A percentile compares a stretch with the other conserved stretches of the same genome.
These are phyloP conservation scores for Kuschelorhynchus macadamiae DNA, from an alignment of 2,888 invertebrate genomes.

Conservation along the genomic window DNA sequence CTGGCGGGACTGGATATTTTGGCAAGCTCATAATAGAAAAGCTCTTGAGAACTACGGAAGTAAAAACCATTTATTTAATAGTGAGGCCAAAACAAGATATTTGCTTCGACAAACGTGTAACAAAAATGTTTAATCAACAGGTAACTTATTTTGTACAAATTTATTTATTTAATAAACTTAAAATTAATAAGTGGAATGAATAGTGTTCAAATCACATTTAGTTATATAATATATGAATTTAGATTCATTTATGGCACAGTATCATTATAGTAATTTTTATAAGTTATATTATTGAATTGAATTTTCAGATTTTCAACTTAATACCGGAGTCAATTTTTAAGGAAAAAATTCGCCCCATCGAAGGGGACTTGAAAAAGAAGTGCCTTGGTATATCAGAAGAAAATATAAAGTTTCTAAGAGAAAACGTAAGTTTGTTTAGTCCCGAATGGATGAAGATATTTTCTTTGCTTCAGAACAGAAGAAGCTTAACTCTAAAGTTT, in stretches of 20 bases:
- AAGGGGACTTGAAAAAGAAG: conserved; percentile 57
- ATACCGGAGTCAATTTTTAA: conserved; percentile 25
- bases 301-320: conserved; percentile 38
- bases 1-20: conserved; percentile 64
- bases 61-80: conserved; percentile 59
- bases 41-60: conserved; percentile 58
- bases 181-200: too few species aligned
- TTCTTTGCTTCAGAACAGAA: too few species aligned
- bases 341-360: conserved; percentile 55
- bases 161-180: too few species aligned
- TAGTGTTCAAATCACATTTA: too few species aligned
- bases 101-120: conserved; percentile 57
- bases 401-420: conserved; percentile 48
- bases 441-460: too few species aligned
- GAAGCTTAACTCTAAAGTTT: too few species aligned
- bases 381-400: conserved; percentile 50
- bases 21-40: conserved; percentile 63
- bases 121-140: conserved; percentile 74
- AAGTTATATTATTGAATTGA: too few species aligned
- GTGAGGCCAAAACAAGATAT: conserved; percentile 60
- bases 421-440: conserved; percentile 54
- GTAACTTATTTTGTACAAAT: conserved; percentile 65
- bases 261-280: too few species aligned
- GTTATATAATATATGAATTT: too few species aligned
- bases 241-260: too few species aligned